Evolutionary conservation across 2,888 invertebrate species (phyloP).

Genomic region (Cosmia pyralina): DNA sequence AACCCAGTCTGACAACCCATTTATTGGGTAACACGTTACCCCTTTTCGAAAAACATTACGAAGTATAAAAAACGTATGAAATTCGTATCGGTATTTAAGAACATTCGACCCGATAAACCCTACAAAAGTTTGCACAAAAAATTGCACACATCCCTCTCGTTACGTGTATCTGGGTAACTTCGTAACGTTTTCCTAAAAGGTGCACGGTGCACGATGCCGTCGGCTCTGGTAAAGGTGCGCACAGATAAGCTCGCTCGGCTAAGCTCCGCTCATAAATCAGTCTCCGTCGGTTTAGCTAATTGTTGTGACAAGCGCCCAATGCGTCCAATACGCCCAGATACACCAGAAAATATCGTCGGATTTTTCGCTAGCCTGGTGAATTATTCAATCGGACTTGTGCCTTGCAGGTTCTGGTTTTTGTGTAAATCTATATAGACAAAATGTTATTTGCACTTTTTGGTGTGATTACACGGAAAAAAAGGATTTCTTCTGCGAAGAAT

Average conservation of each 20-base stretch:
- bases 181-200: slow-evolving; percentile 37
- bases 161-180: neutral
- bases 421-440: neutral
- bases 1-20: too few species aligned
- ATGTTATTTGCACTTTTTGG: neutral
- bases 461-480: neutral
- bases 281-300: slow-evolving; percentile 68
- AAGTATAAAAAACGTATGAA: too few species aligned
- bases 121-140: neutral
- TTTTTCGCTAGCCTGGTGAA: slow-evolving; percentile 39
- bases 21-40: too few species aligned
- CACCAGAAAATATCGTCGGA: slow-evolving; percentile 42
- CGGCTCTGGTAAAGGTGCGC: slow-evolving; percentile 44
- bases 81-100: neutral
- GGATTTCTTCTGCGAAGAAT: too few species aligned
- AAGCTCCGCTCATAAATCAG: slow-evolving; percentile 72
- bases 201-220: slow-evolving; percentile 35
- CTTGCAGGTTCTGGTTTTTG: slow-evolving; percentile 11
- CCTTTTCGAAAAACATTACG: too few species aligned
- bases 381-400: slow-evolving; percentile 36
- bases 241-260: slow-evolving; percentile 65
- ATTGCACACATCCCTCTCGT: slow-evolving; percentile 1
- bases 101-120: neutral
- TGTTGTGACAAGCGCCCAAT: slow-evolving; percentile 67
- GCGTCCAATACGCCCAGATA: slow-evolving; percentile 36